A percentile compares a stretch with the other conserved stretches of the same genome.
phyloP scores from a whole-genome alignment of 2,797 vertebrate genomes.

The Taenioides sp. region DNA sequence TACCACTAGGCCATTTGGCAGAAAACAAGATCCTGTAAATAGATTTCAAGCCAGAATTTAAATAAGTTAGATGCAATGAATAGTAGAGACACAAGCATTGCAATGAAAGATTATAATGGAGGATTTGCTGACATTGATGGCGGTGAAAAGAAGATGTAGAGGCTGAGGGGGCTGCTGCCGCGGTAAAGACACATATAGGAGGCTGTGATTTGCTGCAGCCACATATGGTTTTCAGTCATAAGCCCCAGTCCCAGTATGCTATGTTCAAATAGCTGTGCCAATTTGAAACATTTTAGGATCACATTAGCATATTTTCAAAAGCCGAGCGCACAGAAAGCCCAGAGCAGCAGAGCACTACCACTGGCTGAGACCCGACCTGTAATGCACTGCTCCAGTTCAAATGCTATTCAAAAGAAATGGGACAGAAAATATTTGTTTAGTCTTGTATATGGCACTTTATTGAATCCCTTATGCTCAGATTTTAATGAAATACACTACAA shows the following conservation, averaged over 20 bases:
- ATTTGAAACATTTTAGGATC: neutral
- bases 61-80: too few relatives aligned
- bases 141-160: neutral
- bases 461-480: neutral
- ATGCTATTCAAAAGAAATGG: neutral
- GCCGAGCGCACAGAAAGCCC: neutral
- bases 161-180: neutral
- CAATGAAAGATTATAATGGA: neutral
- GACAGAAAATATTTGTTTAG: neutral
- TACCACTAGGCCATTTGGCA: neutral
- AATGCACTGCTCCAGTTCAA: neutral
- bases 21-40: neutral
- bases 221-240: neutral
- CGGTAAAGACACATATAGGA: neutral
- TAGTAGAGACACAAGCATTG: neutral
- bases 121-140: neutral
- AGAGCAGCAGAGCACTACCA: neutral
- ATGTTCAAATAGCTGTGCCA: constrained; percentile 5
- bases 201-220: neutral
- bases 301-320: constrained; percentile 11
- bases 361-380: neutral
- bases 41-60: neutral
- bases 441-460: neutral
- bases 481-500: neutral
- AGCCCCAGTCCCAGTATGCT: neutral